These are phyloP conservation scores for Acanthopagrus latus DNA, from an alignment of 2,797 vertebrate genomes.

Conservation along the genomic window DNA sequence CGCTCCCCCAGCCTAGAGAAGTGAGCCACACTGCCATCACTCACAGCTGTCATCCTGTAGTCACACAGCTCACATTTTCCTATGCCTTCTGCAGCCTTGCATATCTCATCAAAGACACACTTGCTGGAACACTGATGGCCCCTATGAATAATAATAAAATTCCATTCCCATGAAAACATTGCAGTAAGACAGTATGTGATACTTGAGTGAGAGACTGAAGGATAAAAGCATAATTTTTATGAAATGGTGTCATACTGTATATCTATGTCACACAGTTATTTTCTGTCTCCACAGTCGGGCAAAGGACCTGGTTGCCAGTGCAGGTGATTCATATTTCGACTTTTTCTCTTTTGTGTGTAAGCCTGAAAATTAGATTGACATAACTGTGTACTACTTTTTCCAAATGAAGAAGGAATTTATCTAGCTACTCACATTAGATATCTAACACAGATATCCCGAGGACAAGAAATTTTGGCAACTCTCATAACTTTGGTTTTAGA, in stretches of 20 bases:
- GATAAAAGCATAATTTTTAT: not conserved
- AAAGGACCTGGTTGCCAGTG: conserved; percentile 81
- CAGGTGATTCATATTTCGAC: conserved; percentile 77
- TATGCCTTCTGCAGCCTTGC: conserved; percentile 27
- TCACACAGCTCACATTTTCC: conserved; percentile 50
- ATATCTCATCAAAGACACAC: conserved; percentile 50
- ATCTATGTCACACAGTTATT: conserved; percentile 41
- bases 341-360: not conserved
- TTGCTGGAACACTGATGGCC: conserved; percentile 38
- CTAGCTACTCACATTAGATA: not conserved
- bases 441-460: not conserved
- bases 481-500: too few relatives aligned
- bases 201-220: conserved; percentile 5
- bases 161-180: conserved; percentile 44
- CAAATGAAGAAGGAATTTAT: not conserved
- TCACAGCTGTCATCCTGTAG: conserved; percentile 40
- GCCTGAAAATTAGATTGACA: not conserved
- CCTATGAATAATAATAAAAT: conserved; percentile 47
- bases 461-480: too few relatives aligned
- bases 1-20: conserved; percentile 89
- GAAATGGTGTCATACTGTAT: not conserved
- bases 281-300: conserved; percentile 79
- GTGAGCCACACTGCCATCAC: conserved; percentile 73
- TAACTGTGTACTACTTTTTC: not conserved
- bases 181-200: conserved; percentile 9